phyloP scores from a whole-genome alignment of 2,888 invertebrate species.

The Tuberolachnus salignus region DNA sequence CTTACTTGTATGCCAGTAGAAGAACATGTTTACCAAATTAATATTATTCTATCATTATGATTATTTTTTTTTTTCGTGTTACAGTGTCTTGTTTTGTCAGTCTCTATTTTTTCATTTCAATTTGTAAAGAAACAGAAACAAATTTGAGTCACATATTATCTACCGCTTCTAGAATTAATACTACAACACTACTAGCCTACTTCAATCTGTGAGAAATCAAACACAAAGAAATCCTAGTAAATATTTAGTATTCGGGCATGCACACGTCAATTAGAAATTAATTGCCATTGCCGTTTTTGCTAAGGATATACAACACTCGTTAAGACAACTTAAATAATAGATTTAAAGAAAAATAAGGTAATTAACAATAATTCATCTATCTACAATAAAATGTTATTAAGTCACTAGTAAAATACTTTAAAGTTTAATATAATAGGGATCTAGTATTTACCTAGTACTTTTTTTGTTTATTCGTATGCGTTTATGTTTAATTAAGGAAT shows the following conservation, averaged over 20 bases:
- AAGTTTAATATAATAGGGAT: neutral
- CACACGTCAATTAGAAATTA: constrained; percentile 23
- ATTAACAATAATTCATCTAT: constrained; percentile 41
- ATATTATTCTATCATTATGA: too few relatives aligned
- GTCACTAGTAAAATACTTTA: neutral
- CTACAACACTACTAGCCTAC: constrained; percentile 20
- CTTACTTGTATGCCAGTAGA: too few relatives aligned
- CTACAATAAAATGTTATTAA: constrained; percentile 3
- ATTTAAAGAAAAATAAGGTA: constrained; percentile 47
- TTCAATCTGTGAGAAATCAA: constrained; percentile 35
- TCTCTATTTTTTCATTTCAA: constrained; percentile 28
- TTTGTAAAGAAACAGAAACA: neutral
- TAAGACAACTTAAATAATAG: constrained; percentile 50
- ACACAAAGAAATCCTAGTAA: constrained; percentile 24
- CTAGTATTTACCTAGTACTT: neutral
- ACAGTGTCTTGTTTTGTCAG: constrained; percentile 34
- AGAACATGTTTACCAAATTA: too few relatives aligned
- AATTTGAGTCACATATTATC: neutral
- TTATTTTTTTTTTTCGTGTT: constrained; percentile 30
- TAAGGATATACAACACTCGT: constrained; percentile 42
- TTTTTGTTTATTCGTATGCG: neutral
- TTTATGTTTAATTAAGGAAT: neutral
- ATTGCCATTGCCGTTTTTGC: constrained; percentile 28
- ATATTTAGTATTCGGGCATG: constrained; percentile 16
- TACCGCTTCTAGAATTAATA: neutral